Evolutionary conservation across 1,140 invertebrate genomes (phyloP).

Genomic region (Chrysopa pallens): DNA sequence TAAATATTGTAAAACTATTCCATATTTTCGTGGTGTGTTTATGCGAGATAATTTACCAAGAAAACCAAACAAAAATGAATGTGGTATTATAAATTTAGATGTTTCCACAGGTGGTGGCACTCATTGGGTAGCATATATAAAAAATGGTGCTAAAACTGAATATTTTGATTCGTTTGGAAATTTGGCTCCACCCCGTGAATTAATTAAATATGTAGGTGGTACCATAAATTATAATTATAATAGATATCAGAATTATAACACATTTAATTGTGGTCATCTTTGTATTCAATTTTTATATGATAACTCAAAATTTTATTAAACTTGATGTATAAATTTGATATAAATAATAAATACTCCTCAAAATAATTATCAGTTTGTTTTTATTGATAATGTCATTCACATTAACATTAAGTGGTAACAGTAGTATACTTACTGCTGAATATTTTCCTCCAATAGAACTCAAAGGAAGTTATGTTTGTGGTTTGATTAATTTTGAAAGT

Average conservation of each 20-base stretch:
- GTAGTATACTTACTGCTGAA: slow-evolving; percentile 5
- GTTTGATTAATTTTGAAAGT: slow-evolving; percentile 6
- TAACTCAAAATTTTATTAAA: slow-evolving; percentile 2
- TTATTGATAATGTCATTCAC: slow-evolving; percentile 4
- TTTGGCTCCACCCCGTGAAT: slow-evolving; percentile 14
- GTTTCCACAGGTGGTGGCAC: slow-evolving; percentile 7
- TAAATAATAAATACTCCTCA: not conserved
- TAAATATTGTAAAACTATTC: slow-evolving; percentile 11
- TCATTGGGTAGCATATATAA: slow-evolving; percentile 15
- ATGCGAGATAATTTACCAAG: slow-evolving; percentile 13
- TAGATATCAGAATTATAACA: slow-evolving; percentile 3
- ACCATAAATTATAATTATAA: slow-evolving; percentile 4
- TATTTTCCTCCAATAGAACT: slow-evolving; percentile 7
- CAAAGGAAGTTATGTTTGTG: slow-evolving; percentile 6
- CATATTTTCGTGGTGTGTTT: slow-evolving; percentile 16
- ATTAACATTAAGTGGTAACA: slow-evolving; percentile 2
- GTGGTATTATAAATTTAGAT: slow-evolving; percentile 13
- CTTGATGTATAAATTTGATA: too few relatives aligned
- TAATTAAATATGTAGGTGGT: slow-evolving; percentile 11
- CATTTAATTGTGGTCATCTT: slow-evolving; percentile 6
- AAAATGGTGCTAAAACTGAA: slow-evolving; percentile 5
- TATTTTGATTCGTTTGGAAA: slow-evolving; percentile 17
- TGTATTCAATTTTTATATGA: slow-evolving; percentile 9
- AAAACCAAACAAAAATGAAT: slow-evolving; percentile 8
- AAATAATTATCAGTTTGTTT: not conserved